A percentile compares a stretch with the other conserved stretches of the same genome.
Evolutionary conservation across 2,888 invertebrate species (phyloP).

Genomic region (Fissipunctia ypsillon): DNA sequence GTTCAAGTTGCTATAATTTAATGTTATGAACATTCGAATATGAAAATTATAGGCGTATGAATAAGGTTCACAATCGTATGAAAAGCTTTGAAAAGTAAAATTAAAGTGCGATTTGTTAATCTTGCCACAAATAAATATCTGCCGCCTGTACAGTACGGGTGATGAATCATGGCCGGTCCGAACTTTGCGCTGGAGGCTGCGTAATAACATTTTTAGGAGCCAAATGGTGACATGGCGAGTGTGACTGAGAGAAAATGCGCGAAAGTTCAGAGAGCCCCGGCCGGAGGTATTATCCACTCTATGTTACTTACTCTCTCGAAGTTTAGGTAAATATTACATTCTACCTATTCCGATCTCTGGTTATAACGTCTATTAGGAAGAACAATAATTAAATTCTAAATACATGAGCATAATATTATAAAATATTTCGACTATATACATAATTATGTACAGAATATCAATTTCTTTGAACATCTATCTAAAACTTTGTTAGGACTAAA

Average conservation of each 20-base stretch:
- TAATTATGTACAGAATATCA: constrained; percentile 52
- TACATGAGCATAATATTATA: constrained; percentile 28
- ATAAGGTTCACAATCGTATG: not conserved
- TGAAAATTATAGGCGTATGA: not conserved
- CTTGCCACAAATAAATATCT: not conserved
- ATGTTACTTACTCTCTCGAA: no score
- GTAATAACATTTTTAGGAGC: no score
- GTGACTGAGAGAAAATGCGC: no score
- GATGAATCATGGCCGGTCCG: no score
- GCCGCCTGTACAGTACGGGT: not conserved
- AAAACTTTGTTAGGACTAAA: constrained; percentile 30
- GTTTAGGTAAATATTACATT: no score
- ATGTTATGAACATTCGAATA: no score
- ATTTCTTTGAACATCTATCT: constrained; percentile 50
- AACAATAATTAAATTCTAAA: constrained; percentile 19
- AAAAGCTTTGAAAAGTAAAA: not conserved
- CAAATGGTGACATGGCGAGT: no score
- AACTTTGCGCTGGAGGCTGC: no score
- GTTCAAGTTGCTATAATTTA: no score
- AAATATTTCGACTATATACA: constrained; percentile 55
- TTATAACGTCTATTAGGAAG: constrained; percentile 16
- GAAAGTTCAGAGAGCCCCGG: no score
- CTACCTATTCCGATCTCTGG: no score
- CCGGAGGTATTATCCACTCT: no score
- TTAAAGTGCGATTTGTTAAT: not conserved